A percentile compares a stretch with the other conserved stretches of the same genome.
Evolutionary conservation across 1,140 invertebrate genomes (phyloP).

Genomic region (Euborellia annulipes): DNA sequence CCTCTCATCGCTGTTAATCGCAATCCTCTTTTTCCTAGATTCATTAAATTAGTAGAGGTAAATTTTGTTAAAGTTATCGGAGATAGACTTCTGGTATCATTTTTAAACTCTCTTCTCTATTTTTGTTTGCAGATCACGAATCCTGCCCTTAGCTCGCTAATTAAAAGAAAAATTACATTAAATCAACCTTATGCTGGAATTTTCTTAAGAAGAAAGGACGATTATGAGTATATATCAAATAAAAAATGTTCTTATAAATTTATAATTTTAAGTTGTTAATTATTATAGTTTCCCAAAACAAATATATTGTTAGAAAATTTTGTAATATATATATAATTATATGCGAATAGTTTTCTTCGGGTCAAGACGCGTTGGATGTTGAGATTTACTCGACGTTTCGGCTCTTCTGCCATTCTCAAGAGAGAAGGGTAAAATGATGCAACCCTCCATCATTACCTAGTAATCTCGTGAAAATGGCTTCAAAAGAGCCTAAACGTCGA

Average conservation of each 20-base stretch:
- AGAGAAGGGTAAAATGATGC: too few species aligned
- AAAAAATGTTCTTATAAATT: background rate
- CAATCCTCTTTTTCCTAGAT: conserved; percentile 94
- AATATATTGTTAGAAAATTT: background rate
- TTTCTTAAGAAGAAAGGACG: conserved; percentile 87
- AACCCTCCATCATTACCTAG: too few species aligned
- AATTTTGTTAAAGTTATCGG: conserved; percentile 11
- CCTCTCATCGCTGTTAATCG: conserved; percentile 87
- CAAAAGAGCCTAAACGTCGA: too few species aligned
- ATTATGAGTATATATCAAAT: conserved; percentile 34
- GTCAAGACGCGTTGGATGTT: background rate
- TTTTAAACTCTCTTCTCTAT: conserved; percentile 1
- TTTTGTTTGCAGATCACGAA: conserved; percentile 56
- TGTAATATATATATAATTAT: background rate
- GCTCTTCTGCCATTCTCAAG: too few species aligned
- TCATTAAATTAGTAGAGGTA: conserved; percentile 95
- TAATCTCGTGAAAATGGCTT: too few species aligned
- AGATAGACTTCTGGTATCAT: too few species aligned
- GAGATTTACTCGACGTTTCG: background rate
- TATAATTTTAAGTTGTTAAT: background rate
- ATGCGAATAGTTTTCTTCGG: background rate
- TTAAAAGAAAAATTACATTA: conserved; percentile 85
- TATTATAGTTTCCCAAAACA: background rate
- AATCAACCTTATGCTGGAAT: conserved; percentile 97
- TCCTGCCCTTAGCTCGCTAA: conserved; percentile 72